Evolutionary conservation across 1,140 invertebrate genomes (phyloP).

Genomic region (Heliothis virescens): DNA sequence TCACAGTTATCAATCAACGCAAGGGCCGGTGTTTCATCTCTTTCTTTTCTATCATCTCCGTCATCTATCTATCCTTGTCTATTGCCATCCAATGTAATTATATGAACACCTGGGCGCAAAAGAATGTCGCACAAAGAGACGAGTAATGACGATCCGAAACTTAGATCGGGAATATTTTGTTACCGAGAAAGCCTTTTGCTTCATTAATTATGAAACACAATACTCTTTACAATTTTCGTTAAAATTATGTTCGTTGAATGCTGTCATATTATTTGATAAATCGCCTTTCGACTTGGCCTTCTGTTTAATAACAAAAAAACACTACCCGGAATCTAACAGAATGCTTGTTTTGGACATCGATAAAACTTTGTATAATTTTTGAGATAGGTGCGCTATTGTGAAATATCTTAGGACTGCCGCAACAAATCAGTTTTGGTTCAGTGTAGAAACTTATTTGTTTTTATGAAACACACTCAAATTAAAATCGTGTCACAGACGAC

Average conservation of each 20-base stretch:
- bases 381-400: background rate
- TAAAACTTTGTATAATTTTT: background rate
- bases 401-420: background rate
- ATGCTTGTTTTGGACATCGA: constrained; percentile 57
- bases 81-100: constrained; percentile 79
- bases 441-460: background rate
- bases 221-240: constrained; percentile 81
- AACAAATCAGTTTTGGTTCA: background rate
- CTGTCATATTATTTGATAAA: constrained; percentile 85
- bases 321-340: constrained; percentile 38
- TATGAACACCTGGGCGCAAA: constrained; percentile 84
- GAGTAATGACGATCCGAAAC: constrained; percentile 84
- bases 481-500: constrained; percentile 30
- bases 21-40: constrained; percentile 68
- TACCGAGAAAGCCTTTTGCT: constrained; percentile 84
- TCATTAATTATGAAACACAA: constrained; percentile 86
- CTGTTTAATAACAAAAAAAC: constrained; percentile 66
- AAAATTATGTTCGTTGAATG: constrained; percentile 80
- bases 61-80: constrained; percentile 66
- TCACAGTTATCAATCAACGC: constrained; percentile 86
- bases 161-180: constrained; percentile 84
- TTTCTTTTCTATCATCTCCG: constrained; percentile 54
- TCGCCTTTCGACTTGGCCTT: constrained; percentile 67
- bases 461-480: background rate
- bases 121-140: constrained; percentile 86